These are phyloP conservation scores for Pygoscelis antarcticus DNA, from an alignment of 2,113 vertebrate species.

Conservation along the genomic window DNA sequence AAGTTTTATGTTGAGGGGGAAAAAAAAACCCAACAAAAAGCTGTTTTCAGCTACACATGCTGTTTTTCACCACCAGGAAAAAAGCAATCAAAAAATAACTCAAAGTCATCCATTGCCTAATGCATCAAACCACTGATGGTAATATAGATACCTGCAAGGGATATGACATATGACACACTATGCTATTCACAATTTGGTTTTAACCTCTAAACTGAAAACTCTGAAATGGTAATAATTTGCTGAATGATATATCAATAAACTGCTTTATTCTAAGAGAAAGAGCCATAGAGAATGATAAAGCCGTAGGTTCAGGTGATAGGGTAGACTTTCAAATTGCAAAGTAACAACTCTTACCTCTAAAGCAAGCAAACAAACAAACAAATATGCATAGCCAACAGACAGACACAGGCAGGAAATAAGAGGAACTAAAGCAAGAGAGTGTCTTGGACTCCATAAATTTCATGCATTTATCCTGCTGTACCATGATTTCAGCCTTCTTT, in stretches of 20 bases:
- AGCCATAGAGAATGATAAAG: background rate
- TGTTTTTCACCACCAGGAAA: background rate
- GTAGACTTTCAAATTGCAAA: background rate
- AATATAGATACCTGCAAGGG: background rate
- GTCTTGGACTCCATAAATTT: background rate
- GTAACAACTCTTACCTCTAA: background rate
- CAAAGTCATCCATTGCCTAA: background rate
- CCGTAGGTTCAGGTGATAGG: background rate
- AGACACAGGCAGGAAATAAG: background rate
- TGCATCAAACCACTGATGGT: background rate
- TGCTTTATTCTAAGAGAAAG: background rate
- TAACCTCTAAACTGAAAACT: background rate
- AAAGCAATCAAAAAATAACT: background rate
- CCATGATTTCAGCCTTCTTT: background rate
- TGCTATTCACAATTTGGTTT: background rate
- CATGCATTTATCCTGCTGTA: background rate
- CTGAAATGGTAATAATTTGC: background rate
- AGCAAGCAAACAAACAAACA: background rate
- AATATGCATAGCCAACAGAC: background rate
- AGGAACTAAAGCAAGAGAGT: background rate
- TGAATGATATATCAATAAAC: background rate
- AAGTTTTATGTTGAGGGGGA: background rate
- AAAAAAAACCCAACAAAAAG: background rate
- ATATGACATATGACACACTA: background rate
- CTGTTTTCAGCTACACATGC: background rate